These are phyloP conservation scores for Melieria crassipennis DNA, from an alignment of 2,888 invertebrate species.

Conservation along the genomic window DNA sequence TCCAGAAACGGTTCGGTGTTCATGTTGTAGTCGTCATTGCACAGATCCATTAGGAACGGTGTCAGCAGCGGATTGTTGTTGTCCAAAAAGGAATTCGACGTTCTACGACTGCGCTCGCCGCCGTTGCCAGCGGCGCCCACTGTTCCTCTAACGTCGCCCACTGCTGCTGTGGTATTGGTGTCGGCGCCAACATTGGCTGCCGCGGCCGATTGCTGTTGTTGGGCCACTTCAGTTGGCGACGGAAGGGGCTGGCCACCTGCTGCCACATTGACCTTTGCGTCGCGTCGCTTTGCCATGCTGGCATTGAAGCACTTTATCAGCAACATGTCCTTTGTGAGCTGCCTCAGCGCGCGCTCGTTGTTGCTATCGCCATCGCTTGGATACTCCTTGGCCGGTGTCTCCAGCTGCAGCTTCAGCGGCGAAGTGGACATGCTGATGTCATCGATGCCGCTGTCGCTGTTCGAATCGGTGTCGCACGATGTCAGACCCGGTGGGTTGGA, in stretches of 20 bases:
- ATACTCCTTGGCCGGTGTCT: background rate
- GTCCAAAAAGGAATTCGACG: constrained; percentile 54
- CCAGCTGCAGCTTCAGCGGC: constrained; percentile 33
- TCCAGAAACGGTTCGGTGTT: constrained; percentile 49
- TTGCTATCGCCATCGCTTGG: background rate
- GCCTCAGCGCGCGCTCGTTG: constrained; percentile 3
- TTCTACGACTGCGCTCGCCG: constrained; percentile 44
- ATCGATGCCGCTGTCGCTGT: constrained; percentile 61
- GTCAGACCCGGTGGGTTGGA: constrained; percentile 53
- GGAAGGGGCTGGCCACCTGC: background rate
- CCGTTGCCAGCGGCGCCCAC: constrained; percentile 8
- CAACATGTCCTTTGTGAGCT: constrained; percentile 27
- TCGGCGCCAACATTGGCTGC: background rate
- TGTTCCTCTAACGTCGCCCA: background rate
- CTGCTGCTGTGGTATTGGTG: background rate
- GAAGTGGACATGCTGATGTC: constrained; percentile 48
- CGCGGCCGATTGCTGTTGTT: background rate
- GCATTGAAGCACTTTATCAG: constrained; percentile 20
- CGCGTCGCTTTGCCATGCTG: constrained; percentile 5
- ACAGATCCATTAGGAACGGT: constrained; percentile 59
- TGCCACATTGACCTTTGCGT: background rate
- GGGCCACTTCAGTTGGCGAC: background rate
- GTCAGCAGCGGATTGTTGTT: constrained; percentile 57
- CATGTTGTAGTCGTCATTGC: constrained; percentile 62
- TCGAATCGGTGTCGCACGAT: constrained; percentile 56